Evolutionary conservation across 2,113 vertebrate species (phyloP), one percentile per base, ranked within the genome.

Genomic region (Tragulus kanchil): DNA sequence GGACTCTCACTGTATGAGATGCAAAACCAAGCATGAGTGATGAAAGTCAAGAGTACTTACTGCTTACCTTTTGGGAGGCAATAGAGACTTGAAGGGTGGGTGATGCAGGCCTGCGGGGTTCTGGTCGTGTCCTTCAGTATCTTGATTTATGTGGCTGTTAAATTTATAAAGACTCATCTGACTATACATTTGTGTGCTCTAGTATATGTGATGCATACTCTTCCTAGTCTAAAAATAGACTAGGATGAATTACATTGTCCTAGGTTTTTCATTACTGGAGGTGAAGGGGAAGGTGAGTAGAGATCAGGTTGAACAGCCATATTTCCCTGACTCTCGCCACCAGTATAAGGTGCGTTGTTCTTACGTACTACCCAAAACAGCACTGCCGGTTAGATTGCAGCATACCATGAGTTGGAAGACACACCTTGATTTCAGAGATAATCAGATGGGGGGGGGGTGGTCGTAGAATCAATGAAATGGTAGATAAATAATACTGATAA

Each of bases 181-280:
- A 52, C 71, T 23, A 0, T 42, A 81, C 26, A 28, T 89, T 85
- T 92, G 45, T 92, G 5, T 28, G 36, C 75, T 90, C 93, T 31
- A 52, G 42, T 96, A 1, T 48, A 45, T 94, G 62, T 88, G 36
- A 95, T 45, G 69, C 8, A 12, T 81, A 64, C 25, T 92, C 73
- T 82, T 9, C 21, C 92, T 82, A n/a, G 3, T 36, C 36, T 36
- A 50, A 79, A 77, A 69, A 61, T 12, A 69, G 26, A 64, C 26
- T 26, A 82, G 62, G 45, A 93, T 89, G 19, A 64, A 87, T 87
- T 73, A 75, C n/a, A 50, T 89, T 52, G 25, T 85, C 82, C 59
- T 93, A 62, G 69, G 23, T 52, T 69, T 95, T 95, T 89, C 5
- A 23, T 89, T 64, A 78, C 84, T 94, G 73, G 56, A 91, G 45